A percentile compares a stretch with the other conserved stretches of the same genome.
Evolutionary conservation across 2,797 vertebrate genomes (phyloP).

Genomic region (Brachyalestes nurse): DNA sequence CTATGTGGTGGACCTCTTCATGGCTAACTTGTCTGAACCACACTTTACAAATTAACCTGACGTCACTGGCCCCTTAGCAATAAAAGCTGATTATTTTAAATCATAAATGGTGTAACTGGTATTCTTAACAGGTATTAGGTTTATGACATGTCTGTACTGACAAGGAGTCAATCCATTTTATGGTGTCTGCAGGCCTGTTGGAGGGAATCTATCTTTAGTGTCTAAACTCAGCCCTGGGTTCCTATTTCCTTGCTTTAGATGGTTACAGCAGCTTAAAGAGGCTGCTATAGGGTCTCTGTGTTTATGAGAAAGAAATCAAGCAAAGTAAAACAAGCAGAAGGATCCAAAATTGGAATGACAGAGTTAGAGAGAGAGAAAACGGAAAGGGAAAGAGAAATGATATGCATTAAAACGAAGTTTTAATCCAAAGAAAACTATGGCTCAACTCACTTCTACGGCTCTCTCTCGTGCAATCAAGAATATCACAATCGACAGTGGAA

Average conservation of each 20-base stretch:
- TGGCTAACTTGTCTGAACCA: neutral
- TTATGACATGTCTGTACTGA: conserved; percentile 50
- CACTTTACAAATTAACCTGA: neutral
- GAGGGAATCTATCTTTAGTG: conserved; percentile 72
- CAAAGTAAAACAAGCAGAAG: neutral
- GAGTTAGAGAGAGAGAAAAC: neutral
- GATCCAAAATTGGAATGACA: neutral
- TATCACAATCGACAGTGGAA: too few relatives aligned
- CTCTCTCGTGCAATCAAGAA: neutral
- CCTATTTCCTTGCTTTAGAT: conserved; percentile 68
- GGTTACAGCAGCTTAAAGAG: conserved; percentile 61
- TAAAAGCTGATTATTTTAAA: conserved; percentile 29
- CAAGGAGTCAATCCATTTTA: conserved; percentile 66
- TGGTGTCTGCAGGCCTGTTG: conserved; percentile 60
- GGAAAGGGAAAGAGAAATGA: neutral
- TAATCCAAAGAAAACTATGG: neutral
- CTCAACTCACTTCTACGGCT: neutral
- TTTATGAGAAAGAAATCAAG: conserved; percentile 56
- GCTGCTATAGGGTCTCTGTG: neutral
- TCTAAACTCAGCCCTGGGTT: conserved; percentile 64
- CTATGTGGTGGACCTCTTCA: too few relatives aligned
- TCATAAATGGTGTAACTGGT: conserved; percentile 35
- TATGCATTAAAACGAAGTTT: neutral
- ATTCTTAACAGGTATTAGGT: conserved; percentile 59
- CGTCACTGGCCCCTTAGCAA: neutral